Conservation (phyloP, 2,113 vertebrate genomes). For the Acinonyx jubatus region DNA sequence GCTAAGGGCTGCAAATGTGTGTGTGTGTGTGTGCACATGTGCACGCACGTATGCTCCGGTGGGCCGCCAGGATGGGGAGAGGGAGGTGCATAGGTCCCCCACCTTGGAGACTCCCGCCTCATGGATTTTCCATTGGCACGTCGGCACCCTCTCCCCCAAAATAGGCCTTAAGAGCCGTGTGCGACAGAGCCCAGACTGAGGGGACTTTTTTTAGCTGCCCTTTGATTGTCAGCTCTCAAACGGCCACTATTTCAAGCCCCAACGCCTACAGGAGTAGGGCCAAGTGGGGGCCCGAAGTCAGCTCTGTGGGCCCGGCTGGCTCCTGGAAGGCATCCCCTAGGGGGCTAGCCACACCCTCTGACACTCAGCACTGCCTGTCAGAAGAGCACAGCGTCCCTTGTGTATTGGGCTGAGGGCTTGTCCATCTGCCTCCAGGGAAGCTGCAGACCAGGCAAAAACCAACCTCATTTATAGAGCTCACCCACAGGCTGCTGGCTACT, state of each 20-base stretch:
- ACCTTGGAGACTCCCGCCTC: conserved; percentile 66
- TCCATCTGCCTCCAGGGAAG: not conserved
- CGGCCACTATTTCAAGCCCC: conserved; percentile 89
- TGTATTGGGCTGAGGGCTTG: not conserved
- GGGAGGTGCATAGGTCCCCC: not conserved
- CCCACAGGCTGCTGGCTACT: not conserved
- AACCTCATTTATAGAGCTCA: not conserved
- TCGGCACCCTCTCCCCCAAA: conserved; percentile 91
- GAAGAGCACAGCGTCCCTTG: not conserved
- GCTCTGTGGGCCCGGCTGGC: conserved; percentile 54
- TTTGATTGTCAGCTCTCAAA: conserved; percentile 92
- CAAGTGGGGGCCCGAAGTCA: conserved; percentile 57
- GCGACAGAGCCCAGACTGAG: conserved; percentile 87
- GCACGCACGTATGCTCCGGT: not conserved
- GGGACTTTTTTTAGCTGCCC: conserved; percentile 93
- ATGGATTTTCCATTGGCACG: conserved; percentile 80
- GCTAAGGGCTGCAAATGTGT: not conserved
- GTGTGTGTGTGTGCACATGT: not conserved
- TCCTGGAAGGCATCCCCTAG: conserved; percentile 66
- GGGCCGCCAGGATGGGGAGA: not conserved
- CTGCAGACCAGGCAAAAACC: not conserved
- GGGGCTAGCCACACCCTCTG: not conserved
- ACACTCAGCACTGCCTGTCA: not conserved
- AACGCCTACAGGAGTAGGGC: conserved; percentile 82
- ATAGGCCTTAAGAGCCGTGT: conserved; percentile 89